Percentiles rank a stretch among this genome's conserved stretches.
Conservation (phyloP, 2,113 vertebrate species). For the Oryctolagus cuniculus region mOryCun1.1 NC_091435.1:61830001-61830500, state of each 20-base stretch:
- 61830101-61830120: no score
- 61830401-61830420: not conserved
- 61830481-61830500: not conserved
- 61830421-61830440: not conserved
- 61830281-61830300: not conserved
- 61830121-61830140: not conserved
- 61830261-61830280: not conserved
- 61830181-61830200: not conserved
- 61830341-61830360: not conserved
- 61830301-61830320: not conserved
- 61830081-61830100: no score
- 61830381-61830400: not conserved
- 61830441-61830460: not conserved
- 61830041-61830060: no score
- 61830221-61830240: not conserved
- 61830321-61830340: not conserved
- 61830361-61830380: not conserved
- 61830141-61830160: not conserved
- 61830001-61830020: no score
- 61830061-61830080: no score
- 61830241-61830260: not conserved
- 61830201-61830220: not conserved
- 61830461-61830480: not conserved
- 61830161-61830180: not conserved
- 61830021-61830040: no score